A percentile compares a stretch with the other conserved stretches of the same genome.
These are phyloP conservation scores for Belgica antarctica DNA, from an alignment of 2,888 invertebrate species.

Conservation along the genomic window DNA sequence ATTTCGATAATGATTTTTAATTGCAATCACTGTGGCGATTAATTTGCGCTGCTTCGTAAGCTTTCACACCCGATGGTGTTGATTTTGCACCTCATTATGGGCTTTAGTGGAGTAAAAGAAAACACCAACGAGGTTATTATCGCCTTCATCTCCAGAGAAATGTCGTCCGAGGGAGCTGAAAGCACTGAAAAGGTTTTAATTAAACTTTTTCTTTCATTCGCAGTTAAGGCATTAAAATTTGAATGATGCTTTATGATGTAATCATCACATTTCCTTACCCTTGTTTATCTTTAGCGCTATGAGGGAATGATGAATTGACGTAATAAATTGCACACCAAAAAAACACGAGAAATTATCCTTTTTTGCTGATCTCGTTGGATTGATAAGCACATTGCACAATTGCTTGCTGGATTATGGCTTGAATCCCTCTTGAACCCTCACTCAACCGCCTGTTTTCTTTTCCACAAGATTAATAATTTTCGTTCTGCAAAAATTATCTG, in stretches of 20 bases:
- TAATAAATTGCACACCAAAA: slow-evolving; percentile 24
- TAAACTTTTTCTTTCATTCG: slow-evolving; percentile 11
- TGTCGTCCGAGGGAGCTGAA: no score
- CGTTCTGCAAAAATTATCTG: no score
- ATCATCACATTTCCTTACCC: slow-evolving; percentile 20
- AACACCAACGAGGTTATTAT: slow-evolving; percentile 20
- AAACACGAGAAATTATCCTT: slow-evolving; percentile 19
- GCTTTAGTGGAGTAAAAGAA: background rate
- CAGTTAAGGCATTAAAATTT: background rate
- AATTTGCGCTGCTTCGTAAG: background rate
- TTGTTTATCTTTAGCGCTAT: background rate
- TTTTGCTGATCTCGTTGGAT: slow-evolving; percentile 17
- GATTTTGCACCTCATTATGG: slow-evolving; percentile 20
- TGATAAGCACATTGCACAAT: slow-evolving; percentile 25
- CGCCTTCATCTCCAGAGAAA: slow-evolving; percentile 22
- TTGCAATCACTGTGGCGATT: slow-evolving; percentile 25
- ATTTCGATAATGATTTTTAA: slow-evolving; percentile 30
- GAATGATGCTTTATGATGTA: slow-evolving; percentile 31
- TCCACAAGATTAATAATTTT: background rate
- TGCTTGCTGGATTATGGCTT: slow-evolving; percentile 9
- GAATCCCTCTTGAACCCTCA: background rate
- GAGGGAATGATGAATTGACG: slow-evolving; percentile 25
- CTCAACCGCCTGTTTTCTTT: background rate
- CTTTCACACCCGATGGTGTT: background rate
- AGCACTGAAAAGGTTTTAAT: slow-evolving; percentile 7